Conservation (phyloP, 2,797 vertebrate genomes). For the Lutjanus argentimaculatus region DNA sequence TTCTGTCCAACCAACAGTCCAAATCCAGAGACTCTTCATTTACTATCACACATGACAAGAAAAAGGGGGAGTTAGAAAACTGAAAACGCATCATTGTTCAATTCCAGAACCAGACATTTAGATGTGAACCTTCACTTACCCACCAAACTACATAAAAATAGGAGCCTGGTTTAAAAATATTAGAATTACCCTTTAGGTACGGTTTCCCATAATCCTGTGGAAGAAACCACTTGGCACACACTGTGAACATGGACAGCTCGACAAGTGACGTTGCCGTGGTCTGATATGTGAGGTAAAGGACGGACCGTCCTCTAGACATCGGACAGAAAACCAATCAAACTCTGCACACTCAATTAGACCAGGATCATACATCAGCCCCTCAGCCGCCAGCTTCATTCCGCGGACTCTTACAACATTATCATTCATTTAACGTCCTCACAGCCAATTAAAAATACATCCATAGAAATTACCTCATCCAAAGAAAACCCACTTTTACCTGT, state of each 20-base stretch:
- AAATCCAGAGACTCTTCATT: no score
- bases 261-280: neutral
- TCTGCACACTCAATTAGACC: conserved; percentile 77
- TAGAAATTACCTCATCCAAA: conserved; percentile 8
- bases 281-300: conserved; percentile 54
- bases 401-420: conserved; percentile 45
- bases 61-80: no score
- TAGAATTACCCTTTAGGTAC: no score
- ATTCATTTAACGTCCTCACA: conserved; percentile 55
- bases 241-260: neutral
- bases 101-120: no score
- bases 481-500: conserved; percentile 1
- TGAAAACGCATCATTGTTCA: no score
- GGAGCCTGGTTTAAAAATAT: no score
- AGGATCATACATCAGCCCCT: conserved; percentile 73
- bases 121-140: no score
- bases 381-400: conserved; percentile 33
- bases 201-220: neutral
- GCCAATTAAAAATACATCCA: conserved; percentile 63
- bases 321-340: conserved; percentile 76
- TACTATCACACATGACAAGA: no score
- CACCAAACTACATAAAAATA: no score
- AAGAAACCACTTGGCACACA: neutral
- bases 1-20: no score
- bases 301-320: conserved; percentile 68